These are phyloP conservation scores for Pomacea maculata DNA, from an alignment of 1,140 invertebrate species.

Conservation along the genomic window DNA sequence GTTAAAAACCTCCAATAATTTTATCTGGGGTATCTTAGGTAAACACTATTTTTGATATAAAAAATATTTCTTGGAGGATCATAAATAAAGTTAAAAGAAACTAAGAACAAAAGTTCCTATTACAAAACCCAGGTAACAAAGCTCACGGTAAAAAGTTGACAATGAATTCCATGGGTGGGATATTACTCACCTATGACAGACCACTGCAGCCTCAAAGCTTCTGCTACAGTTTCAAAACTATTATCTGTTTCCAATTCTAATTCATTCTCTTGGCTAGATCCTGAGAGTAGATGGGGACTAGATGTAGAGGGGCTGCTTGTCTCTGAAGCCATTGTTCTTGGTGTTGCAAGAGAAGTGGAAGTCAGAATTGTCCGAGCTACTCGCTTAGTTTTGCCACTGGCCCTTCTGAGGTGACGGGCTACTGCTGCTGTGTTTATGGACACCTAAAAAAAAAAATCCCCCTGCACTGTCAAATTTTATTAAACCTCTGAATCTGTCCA, in stretches of 20 bases:
- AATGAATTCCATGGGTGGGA: not conserved
- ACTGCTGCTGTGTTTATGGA: conserved; percentile 50
- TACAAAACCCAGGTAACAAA: not conserved
- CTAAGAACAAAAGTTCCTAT: not conserved
- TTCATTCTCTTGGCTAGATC: not conserved
- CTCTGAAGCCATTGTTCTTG: conserved; percentile 24
- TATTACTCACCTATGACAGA: conserved; percentile 55
- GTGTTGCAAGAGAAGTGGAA: conserved; percentile 26
- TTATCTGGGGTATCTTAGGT: not conserved
- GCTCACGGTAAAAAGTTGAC: not conserved
- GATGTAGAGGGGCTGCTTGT: not conserved
- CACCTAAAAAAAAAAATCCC: conserved; percentile 32
- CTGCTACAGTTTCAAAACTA: conserved; percentile 59
- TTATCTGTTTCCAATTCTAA: conserved; percentile 24
- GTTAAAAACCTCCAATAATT: too few species aligned
- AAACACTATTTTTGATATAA: not conserved
- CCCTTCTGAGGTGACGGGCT: conserved; percentile 22
- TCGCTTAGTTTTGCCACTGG: conserved; percentile 17
- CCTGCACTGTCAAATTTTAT: too few species aligned
- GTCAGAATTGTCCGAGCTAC: conserved; percentile 30
- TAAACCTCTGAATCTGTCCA: too few species aligned
- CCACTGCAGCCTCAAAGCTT: conserved; percentile 57
- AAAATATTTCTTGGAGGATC: not conserved
- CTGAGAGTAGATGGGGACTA: not conserved
- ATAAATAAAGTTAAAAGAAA: not conserved